Evolutionary conservation across 2,113 vertebrate species (phyloP).

Genomic region (Passerina amoena): DNA sequence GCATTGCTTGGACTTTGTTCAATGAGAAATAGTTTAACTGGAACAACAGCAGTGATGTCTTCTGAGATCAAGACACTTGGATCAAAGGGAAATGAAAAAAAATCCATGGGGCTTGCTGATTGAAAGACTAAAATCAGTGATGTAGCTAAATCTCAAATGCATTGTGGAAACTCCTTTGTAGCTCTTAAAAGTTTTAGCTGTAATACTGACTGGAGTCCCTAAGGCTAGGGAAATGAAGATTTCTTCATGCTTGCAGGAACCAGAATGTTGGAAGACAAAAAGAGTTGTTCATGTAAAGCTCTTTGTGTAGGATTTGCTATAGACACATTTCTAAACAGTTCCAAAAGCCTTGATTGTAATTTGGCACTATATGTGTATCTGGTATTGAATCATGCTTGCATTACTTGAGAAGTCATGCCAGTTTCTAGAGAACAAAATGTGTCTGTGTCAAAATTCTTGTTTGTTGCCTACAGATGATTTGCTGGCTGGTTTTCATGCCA

Average conservation of each 20-base stretch:
- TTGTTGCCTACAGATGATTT: not conserved
- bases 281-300: not conserved
- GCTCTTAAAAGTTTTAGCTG: not conserved
- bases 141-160: not conserved
- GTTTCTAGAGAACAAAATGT: not conserved
- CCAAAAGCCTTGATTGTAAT: not conserved
- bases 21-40: slow-evolving; percentile 35
- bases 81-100: not conserved
- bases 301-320: not conserved
- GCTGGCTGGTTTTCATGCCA: not conserved
- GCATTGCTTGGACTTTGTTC: slow-evolving; percentile 28
- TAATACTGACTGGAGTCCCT: not conserved
- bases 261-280: not conserved
- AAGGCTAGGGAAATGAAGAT: not conserved
- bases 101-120: not conserved
- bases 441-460: not conserved
- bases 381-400: not conserved
- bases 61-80: not conserved
- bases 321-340: not conserved
- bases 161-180: not conserved
- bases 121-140: not conserved
- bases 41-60: not conserved
- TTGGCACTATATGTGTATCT: not conserved
- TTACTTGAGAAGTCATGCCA: not conserved
- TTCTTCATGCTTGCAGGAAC: not conserved